Percentiles rank a stretch among this genome's conserved stretches.
Conservation (phyloP, 1,140 invertebrate species). For the Drosophila ogumai region DNA sequence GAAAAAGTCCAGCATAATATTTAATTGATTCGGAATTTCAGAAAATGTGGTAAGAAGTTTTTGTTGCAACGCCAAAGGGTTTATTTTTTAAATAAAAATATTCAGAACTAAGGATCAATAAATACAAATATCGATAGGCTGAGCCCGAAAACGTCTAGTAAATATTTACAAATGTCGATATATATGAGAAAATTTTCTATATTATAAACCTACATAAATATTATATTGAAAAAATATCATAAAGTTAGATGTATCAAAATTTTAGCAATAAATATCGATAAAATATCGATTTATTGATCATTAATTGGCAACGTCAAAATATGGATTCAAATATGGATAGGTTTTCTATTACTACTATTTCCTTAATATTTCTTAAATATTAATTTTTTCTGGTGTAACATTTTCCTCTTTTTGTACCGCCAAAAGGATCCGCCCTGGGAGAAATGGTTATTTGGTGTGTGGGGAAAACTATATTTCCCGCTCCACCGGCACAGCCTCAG, state of each 20-base stretch:
- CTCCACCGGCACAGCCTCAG: constrained; percentile 8
- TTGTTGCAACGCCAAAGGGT: neutral
- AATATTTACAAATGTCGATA: neutral
- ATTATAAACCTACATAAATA: neutral
- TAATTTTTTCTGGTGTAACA: constrained; percentile 1
- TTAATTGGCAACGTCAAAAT: neutral
- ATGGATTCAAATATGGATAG: neutral
- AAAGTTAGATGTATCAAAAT: neutral
- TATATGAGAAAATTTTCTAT: neutral
- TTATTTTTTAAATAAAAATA: neutral
- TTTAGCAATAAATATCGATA: neutral
- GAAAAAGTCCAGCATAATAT: neutral
- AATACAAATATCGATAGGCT: neutral
- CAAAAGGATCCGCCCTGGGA: constrained; percentile 18
- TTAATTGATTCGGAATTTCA: constrained; percentile 4
- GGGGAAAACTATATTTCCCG: constrained; percentile 19
- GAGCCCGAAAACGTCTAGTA: neutral
- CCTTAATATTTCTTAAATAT: neutral
- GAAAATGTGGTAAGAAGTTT: neutral
- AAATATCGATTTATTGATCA: neutral
- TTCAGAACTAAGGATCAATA: neutral
- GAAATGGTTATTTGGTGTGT: constrained; percentile 21
- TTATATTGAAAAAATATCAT: neutral
- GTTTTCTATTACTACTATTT: too few species aligned
- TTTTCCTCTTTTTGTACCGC: neutral